Base-by-base conservation (phyloP, 2,113 vertebrate genomes). In the Vulpes ferrilata region DNA sequence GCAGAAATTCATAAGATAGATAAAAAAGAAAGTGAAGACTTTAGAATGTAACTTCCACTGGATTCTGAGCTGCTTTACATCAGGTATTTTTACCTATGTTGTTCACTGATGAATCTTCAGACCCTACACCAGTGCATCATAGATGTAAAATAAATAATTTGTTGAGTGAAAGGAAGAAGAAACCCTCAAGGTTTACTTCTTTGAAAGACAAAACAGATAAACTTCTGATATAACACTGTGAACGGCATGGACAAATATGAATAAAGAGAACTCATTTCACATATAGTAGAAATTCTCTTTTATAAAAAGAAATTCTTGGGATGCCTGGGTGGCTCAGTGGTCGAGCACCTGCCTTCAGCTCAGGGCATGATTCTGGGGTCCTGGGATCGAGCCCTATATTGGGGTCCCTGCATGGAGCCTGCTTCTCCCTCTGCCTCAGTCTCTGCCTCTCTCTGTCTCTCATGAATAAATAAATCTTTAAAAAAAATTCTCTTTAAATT, bases 401-500 rank as follows among this genome's bases (percentile, higher is more conserved):
- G 43, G 43, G 43, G 43, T 43, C 43, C 7, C 43, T 43, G 43
- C 6, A 43, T 43, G 43, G 43, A 43, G 43, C 43, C 43, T 43
- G 43, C 43, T 43, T 43, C 43, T 43, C 43, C 43, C 43, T 43
- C 43, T 43, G 43, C 6, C 1, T 43, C 43, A 43, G 43, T 43
- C 43, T 43, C 43, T 43, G 43, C 43, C 43, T 43, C 43, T 43
- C 43, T 43, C 6, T 43, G 43, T 43, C 43, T 43, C 43, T 43
- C 43, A 43, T 43, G 43, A 43, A 43, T 43, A 43, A 43, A 43
- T 43, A 43, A 43, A 43, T 43, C 43, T 67, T 67, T 8, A 67
- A 67, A 67, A 65, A 65, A 86, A 91, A 43, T 43, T 76, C 32
- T 88, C 32, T 92, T 51, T 53, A 95, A 83, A 53, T 57, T 89